Percentiles rank a stretch among this genome's conserved stretches.
Evolutionary conservation across 2,113 vertebrate genomes (phyloP).

Genomic region (Centrocercus urophasianus): DNA sequence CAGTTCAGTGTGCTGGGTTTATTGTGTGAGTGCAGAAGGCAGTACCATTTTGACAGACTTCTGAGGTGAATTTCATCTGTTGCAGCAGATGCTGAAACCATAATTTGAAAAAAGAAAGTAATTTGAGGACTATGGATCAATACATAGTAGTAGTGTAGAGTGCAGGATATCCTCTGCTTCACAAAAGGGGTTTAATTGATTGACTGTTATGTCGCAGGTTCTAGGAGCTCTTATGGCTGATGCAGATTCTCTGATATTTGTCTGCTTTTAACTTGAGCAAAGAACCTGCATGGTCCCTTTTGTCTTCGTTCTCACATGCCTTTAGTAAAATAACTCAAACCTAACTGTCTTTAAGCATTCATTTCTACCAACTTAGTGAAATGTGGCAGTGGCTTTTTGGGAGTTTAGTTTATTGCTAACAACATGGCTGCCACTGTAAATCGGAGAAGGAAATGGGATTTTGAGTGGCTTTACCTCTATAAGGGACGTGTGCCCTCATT

Average conservation of each 20-base stretch:
- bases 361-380: neutral
- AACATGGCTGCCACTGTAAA: neutral
- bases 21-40: neutral
- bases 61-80: neutral
- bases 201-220: neutral
- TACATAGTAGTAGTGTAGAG: neutral
- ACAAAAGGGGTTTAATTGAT: neutral
- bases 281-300: neutral
- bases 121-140: neutral
- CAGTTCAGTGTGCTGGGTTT: neutral
- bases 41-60: neutral
- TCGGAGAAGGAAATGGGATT: neutral
- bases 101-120: neutral
- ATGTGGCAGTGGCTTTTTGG: neutral
- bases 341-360: neutral
- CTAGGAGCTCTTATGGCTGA: neutral
- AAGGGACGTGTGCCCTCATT: neutral
- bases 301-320: neutral
- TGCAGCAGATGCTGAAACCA: neutral
- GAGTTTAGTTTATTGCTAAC: neutral
- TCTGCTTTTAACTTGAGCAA: neutral
- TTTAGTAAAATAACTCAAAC: neutral
- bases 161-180: slow-evolving; percentile 1
- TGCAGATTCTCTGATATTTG: neutral
- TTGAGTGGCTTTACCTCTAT: neutral